Percentiles rank a stretch among this genome's conserved stretches.
These are phyloP conservation scores for Anoplius nigerrimus DNA, from an alignment of 2,888 invertebrate genomes.

Conservation along the genomic window DNA sequence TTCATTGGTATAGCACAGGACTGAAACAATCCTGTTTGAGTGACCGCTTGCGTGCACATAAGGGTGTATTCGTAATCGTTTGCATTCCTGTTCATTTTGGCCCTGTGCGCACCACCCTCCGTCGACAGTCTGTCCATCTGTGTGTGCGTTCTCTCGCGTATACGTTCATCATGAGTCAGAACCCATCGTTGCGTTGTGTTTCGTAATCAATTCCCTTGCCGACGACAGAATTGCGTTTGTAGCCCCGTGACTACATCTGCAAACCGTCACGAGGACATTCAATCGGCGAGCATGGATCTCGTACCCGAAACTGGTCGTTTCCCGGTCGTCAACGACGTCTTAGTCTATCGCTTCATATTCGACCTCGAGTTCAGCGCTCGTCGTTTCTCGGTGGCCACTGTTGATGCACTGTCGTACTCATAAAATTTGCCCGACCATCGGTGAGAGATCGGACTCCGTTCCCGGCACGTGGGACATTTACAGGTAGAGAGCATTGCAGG, in stretches of 20 bases:
- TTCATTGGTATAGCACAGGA: too few relatives aligned
- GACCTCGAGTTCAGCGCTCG: too few relatives aligned
- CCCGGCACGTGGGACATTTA: too few relatives aligned
- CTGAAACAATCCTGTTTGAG: conserved; percentile 38
- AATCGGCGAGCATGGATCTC: conserved; percentile 48
- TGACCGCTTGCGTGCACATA: conserved; percentile 23
- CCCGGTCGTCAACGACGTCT: neutral
- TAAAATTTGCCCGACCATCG: too few relatives aligned
- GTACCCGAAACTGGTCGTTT: conserved; percentile 43
- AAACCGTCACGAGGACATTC: conserved; percentile 30
- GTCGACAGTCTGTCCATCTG: neutral
- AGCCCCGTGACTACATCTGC: conserved; percentile 39
- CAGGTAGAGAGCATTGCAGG: too few relatives aligned
- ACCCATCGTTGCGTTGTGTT: conserved; percentile 62
- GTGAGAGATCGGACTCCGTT: too few relatives aligned
- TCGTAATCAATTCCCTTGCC: conserved; percentile 60
- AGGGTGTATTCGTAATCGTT: conserved; percentile 7
- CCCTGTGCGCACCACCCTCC: too few relatives aligned
- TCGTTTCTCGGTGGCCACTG: too few relatives aligned
- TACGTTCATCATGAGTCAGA: conserved; percentile 67
- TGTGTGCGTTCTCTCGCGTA: conserved; percentile 14
- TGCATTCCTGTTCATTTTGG: too few relatives aligned
- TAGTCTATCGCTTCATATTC: too few relatives aligned
- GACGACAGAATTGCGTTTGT: conserved; percentile 50
- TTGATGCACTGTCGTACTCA: too few relatives aligned